Evolutionary conservation across 2,888 invertebrate species (phyloP).

Genomic region (Apotomis capreana): DNA sequence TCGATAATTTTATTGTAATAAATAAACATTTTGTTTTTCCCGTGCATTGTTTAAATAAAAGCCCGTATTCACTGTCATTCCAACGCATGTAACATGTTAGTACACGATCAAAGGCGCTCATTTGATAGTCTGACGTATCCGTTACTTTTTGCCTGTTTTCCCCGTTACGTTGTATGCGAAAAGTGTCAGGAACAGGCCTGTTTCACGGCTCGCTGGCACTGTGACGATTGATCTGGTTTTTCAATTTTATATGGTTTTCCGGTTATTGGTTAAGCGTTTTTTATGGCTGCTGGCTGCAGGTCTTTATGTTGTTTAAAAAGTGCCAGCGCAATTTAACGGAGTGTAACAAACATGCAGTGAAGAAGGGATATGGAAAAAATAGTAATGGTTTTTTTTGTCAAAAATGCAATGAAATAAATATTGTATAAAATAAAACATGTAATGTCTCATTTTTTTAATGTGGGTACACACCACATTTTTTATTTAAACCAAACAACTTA

Average conservation of each 20-base stretch:
- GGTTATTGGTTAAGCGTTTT: not conserved
- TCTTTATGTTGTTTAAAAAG: not conserved
- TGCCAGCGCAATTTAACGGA: not conserved
- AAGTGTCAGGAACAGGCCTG: not conserved
- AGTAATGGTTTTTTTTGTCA: too few species aligned
- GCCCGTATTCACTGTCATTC: not conserved
- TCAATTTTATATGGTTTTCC: not conserved
- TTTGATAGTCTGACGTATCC: slow-evolving; percentile 6
- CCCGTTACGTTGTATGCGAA: not conserved
- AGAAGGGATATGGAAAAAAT: too few species aligned
- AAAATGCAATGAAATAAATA: too few species aligned
- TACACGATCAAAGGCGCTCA: not conserved
- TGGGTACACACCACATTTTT: too few species aligned
- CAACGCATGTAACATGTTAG: not conserved
- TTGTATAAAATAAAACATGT: too few species aligned
- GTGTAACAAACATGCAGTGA: too few species aligned
- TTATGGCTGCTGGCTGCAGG: not conserved
- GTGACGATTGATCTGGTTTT: slow-evolving; percentile 11
- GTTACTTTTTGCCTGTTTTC: slow-evolving; percentile 1
- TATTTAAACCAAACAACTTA: too few species aligned
- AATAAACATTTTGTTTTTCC: not conserved
- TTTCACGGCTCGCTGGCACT: slow-evolving; percentile 6
- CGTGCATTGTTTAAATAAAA: not conserved
- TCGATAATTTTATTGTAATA: too few species aligned
- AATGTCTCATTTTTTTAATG: too few species aligned